Conservation (phyloP, 2,888 invertebrate genomes). For the Pseudococcus longispinus region DNA sequence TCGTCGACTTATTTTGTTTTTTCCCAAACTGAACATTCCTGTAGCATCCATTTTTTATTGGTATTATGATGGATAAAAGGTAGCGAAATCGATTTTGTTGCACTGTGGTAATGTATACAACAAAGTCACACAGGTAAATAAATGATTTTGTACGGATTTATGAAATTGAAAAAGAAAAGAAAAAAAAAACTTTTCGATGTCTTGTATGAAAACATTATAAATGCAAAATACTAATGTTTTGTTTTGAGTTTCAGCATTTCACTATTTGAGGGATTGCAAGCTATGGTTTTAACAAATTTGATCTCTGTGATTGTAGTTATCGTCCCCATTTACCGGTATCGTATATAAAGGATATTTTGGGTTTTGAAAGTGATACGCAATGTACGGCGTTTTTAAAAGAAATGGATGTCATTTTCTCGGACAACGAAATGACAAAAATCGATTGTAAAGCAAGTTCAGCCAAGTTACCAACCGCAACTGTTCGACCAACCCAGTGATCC, state of each 20-base stretch:
- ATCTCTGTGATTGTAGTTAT: slow-evolving; percentile 75
- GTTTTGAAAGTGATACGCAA: slow-evolving; percentile 82
- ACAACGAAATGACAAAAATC: slow-evolving; percentile 74
- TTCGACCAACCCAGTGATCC: neutral
- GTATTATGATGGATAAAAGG: no score
- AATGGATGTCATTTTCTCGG: slow-evolving; percentile 76
- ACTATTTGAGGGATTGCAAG: slow-evolving; percentile 46
- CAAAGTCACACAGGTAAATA: neutral
- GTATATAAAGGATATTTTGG: slow-evolving; percentile 86
- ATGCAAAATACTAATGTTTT: slow-evolving; percentile 43
- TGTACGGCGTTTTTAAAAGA: slow-evolving; percentile 87
- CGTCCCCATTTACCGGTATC: slow-evolving; percentile 89
- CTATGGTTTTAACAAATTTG: slow-evolving; percentile 56
- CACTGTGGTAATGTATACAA: neutral
- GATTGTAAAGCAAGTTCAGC: slow-evolving; percentile 79
- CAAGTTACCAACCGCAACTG: slow-evolving; percentile 9
- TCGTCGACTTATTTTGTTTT: neutral
- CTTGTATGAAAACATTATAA: neutral
- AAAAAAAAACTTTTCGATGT: neutral
- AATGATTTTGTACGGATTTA: neutral
- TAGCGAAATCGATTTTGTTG: neutral
- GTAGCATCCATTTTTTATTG: neutral
- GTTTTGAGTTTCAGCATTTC: slow-evolving; percentile 53
- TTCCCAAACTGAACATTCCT: slow-evolving; percentile 47
- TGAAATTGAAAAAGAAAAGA: neutral